phyloP scores from a whole-genome alignment of 1,140 invertebrate genomes.

The Helicoverpa armigera region DNA sequence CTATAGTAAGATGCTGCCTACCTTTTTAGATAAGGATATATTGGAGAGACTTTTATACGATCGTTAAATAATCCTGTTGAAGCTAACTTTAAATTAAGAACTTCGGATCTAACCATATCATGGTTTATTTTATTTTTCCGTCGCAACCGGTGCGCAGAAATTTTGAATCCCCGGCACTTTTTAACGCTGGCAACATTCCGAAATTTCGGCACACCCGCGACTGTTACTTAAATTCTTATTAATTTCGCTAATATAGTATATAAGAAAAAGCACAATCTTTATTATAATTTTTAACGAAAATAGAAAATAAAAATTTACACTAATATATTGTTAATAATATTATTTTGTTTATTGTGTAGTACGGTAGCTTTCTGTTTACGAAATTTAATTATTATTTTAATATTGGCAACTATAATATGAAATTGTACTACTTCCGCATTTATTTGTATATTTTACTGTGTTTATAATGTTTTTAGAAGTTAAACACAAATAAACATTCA shows the following conservation, averaged over 20 bases:
- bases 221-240: conserved; percentile 68
- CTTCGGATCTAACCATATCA: conserved; percentile 84
- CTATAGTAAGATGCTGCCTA: conserved; percentile 81
- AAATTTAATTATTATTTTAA: conserved; percentile 68
- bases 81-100: conserved; percentile 83
- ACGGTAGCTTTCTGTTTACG: conserved; percentile 68
- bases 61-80: conserved; percentile 85
- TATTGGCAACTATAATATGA: conserved; percentile 74
- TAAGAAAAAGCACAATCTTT: conserved; percentile 84
- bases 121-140: conserved; percentile 65
- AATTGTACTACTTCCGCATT: conserved; percentile 80
- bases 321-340: conserved; percentile 86
- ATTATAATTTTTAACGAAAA: conserved; percentile 80
- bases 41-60: conserved; percentile 86
- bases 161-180: conserved; percentile 60
- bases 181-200: conserved; percentile 69
- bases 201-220: conserved; percentile 67
- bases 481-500: conserved; percentile 86
- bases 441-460: conserved; percentile 85
- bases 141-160: conserved; percentile 51
- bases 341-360: conserved; percentile 80
- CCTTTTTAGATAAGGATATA: conserved; percentile 86
- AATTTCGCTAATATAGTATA: conserved; percentile 84
- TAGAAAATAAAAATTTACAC: conserved; percentile 67
- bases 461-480: conserved; percentile 85